phyloP scores from a whole-genome alignment of 2,797 vertebrate species.

The Peromyscus eremicus region DNA sequence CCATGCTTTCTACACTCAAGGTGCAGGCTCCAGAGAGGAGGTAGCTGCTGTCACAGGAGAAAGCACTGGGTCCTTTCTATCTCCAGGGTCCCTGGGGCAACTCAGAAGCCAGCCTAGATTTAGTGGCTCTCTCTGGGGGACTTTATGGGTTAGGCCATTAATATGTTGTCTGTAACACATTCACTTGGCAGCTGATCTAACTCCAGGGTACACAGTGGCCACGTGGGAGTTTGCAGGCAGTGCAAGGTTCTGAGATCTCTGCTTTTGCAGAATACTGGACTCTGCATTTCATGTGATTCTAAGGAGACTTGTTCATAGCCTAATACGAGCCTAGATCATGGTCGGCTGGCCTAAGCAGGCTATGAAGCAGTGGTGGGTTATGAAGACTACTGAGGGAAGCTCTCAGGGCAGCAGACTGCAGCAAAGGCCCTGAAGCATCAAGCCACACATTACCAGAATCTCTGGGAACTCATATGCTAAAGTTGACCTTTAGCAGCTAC shows the following conservation, averaged over 20 bases:
- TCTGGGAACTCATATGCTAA: not conserved
- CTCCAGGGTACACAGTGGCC: not conserved
- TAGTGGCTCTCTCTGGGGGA: conserved; percentile 58
- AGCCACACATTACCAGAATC: not conserved
- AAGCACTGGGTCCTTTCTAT: not conserved
- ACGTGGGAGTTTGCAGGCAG: not conserved
- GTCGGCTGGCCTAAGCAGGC: not conserved
- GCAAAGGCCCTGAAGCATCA: not conserved
- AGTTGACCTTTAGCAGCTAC: not conserved
- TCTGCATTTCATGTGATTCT: not conserved
- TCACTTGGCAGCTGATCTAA: conserved; percentile 59
- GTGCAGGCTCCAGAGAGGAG: not conserved
- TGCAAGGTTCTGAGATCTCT: not conserved
- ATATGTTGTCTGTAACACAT: conserved; percentile 49
- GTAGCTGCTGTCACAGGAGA: not conserved
- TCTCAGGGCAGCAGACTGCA: not conserved
- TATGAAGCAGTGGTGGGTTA: no score
- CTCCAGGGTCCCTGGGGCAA: not conserved
- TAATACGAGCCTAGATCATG: not conserved
- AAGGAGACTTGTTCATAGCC: not conserved
- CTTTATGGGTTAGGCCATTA: conserved; percentile 59
- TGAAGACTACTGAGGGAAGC: not conserved
- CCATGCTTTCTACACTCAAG: not conserved
- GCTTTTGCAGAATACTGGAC: not conserved
- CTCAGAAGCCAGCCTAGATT: conserved; percentile 43